Base-by-base conservation (phyloP, 2,113 vertebrate genomes). In the Pluvialis apricaria region DNA sequence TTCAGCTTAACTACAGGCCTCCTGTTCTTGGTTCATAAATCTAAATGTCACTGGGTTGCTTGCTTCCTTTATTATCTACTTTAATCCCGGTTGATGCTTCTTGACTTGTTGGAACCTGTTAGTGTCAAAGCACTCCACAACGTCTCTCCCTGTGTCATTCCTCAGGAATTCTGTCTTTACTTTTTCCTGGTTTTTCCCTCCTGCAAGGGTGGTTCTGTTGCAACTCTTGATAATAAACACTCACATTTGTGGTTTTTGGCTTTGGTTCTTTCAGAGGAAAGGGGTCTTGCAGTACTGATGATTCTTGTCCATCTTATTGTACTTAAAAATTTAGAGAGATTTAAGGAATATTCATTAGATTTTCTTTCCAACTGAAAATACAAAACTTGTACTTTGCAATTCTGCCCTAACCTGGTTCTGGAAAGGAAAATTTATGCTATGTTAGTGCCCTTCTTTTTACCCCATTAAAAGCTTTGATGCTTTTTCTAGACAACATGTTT, bases 51-150 rank as follows among this genome's bases (percentile, higher is more conserved):
- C 21, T 40, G 57, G 20, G 5, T 68, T 90, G 26, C 65, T 92
- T 82, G 15, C 16, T 66, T 61, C 51, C 47, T 90, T 68, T 78
- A 70, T 84, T 92, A 51, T 86, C 80, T 92, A 5, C 40, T 90
- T 90, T 95, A 95, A 96, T 84, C 76, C 65, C 3, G 3, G 38
- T 52, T 88, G 76, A 91, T 88, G 60, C 24, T 88, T 90, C 90
- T 86, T 88, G 68, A 71, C 90, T 94, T 94, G 55, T 81, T 94
- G 76, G 60, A 92, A 95, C 55, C 55, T 93, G 82, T 88, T 66
- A 75, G 42, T 71, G 55, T 88, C 55, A 93, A 93, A 83, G 28
- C n/a, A 60, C 42, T 83, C n/a, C 8, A 12, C 0, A 5, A 26
- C n/a, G 70, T 91, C 29, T 81, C 42, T 77, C 29, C 15, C 10